A percentile compares a stretch with the other conserved stretches of the same genome.
phyloP scores from a whole-genome alignment of 2,113 vertebrate species.

The Gila orcuttii region DNA sequence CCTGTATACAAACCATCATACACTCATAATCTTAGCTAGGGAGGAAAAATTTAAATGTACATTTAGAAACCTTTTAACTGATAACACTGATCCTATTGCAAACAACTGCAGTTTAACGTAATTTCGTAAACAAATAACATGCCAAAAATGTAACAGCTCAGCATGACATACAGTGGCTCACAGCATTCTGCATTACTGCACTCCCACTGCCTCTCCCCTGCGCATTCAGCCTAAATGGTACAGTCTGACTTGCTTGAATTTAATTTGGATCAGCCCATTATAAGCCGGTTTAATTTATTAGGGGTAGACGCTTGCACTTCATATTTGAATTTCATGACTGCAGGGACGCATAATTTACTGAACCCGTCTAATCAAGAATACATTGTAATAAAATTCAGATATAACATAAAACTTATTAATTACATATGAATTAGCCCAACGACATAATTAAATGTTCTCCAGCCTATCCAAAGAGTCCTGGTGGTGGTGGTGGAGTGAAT shows the following conservation, averaged over 20 bases:
- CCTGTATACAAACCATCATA: neutral
- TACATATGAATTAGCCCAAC: neutral
- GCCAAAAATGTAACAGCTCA: slow-evolving; percentile 12
- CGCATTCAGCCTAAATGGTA: slow-evolving; percentile 58
- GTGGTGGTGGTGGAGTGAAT: slow-evolving; percentile 48
- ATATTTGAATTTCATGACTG: slow-evolving; percentile 1
- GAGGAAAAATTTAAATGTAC: neutral
- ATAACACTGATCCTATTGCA: neutral
- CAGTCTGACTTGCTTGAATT: slow-evolving; percentile 51
- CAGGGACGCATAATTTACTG: neutral
- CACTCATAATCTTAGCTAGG: neutral
- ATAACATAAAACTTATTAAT: neutral
- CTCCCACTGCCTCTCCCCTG: slow-evolving; percentile 47
- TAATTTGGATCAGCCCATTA: slow-evolving; percentile 60
- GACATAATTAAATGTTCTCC: neutral
- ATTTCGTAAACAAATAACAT: slow-evolving; percentile 3
- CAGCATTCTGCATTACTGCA: neutral
- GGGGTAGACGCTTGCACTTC: slow-evolving; percentile 39
- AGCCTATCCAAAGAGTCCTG: slow-evolving; percentile 44
- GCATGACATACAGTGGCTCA: neutral
- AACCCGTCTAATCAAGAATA: neutral
- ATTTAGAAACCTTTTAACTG: neutral
- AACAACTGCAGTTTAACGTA: neutral
- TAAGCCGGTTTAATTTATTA: slow-evolving; percentile 38
- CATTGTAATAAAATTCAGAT: neutral